Evolutionary conservation across 2,888 invertebrate species (phyloP), one percentile per base, ranked within the genome.

Genomic region (Thereva nobilitata): DNA sequence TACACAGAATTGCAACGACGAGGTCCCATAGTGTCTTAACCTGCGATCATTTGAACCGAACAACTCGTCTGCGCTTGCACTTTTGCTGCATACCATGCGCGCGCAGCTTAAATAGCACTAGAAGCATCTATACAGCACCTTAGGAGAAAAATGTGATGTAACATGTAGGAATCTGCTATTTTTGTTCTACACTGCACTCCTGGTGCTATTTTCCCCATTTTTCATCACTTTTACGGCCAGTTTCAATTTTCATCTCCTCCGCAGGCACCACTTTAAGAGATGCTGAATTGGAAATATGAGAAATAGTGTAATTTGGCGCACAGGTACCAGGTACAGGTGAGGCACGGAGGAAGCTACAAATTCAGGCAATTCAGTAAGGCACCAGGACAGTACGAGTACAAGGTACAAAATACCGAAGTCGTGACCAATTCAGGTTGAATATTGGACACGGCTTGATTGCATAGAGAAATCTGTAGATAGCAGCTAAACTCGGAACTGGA

Each of bases 371-470:
- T 50, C 61, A 61, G 61, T 61, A 61, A 53, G 53, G 45, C 64
- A 64, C 54, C 53, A 23, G 64, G 54, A 64, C 54, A 64, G 64
- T 54, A 23, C 23, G 23, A 23, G 1, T 23, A 23, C 23, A 23
- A 23, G 23, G 23, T 23, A 45, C 45, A 59, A 59, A 64, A 64
- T 64, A 64, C 53, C 54, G 53, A 64, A 64, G 53, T 64, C 64
- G 64, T 64, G 64, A 64, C 64, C 54, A 64, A 64, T 64, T 45
- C 64, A 54, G 64, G 64, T 54, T 64, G 64, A 64, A 54, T 64
- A 64, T 64, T 64, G 53, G 64, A 64, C 64, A 64, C 53, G 53
- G 54, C 45, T 64, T 64, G 53, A 53, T 61, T 61, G 61, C 61
- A 61, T 61, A 40, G 37, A 53, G 53, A 53, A 53, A 53, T 53